A percentile compares a stretch with the other conserved stretches of the same genome.
Conservation (phyloP, 2,113 vertebrate genomes). For the Ceyx cyanopectus region DNA sequence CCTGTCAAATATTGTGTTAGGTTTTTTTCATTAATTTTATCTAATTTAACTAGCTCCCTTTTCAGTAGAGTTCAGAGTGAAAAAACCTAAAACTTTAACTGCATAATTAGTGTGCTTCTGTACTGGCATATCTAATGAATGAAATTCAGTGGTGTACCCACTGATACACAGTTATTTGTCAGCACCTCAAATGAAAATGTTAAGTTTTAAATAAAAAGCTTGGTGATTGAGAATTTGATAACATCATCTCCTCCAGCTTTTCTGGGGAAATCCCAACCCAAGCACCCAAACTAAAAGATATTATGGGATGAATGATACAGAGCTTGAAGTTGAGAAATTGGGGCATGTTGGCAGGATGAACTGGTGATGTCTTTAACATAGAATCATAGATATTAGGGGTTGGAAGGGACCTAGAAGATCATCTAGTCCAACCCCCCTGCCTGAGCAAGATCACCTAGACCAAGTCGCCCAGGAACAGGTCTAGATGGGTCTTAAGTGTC, state of each 20-base stretch:
- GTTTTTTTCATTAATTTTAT: slow-evolving; percentile 33
- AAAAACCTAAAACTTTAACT: background rate
- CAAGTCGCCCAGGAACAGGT: too few species aligned
- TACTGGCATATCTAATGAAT: background rate
- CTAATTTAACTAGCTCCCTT: slow-evolving; percentile 13
- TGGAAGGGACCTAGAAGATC: too few species aligned
- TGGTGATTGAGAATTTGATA: background rate
- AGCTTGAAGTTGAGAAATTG: background rate
- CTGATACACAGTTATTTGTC: background rate
- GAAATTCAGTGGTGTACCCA: background rate
- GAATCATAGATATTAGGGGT: too few species aligned
- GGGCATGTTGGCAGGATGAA: background rate
- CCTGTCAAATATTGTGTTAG: background rate
- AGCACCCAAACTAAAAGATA: rapidly evolving
- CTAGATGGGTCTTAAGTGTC: too few species aligned
- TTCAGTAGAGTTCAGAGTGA: background rate
- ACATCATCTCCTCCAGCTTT: background rate
- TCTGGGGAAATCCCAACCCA: background rate
- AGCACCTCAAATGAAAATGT: background rate
- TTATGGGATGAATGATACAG: background rate
- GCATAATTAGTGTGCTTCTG: background rate
- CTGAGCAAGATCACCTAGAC: too few species aligned
- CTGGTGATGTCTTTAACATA: background rate
- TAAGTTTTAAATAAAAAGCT: background rate
- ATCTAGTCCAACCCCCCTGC: too few species aligned